A percentile compares a stretch with the other conserved stretches of the same genome.
Conservation (phyloP, 2,797 vertebrate genomes). For the Oryzias dopingdopingensis region DNA sequence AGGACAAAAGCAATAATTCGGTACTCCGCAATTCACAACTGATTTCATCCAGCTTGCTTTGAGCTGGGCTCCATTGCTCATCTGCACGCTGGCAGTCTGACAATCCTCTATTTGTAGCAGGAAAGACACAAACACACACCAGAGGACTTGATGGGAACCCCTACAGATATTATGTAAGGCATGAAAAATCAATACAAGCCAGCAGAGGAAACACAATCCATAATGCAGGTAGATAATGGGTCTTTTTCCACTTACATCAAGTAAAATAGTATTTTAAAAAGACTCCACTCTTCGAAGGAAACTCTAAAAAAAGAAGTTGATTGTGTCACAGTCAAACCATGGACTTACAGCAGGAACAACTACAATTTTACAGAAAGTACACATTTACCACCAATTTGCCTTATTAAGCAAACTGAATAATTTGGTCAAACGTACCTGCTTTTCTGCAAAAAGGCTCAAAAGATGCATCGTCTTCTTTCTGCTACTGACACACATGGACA, state of each 20-base stretch:
- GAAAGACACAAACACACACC: constrained; percentile 35
- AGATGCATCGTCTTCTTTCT: not conserved
- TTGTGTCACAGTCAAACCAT: not conserved
- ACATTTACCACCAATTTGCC: constrained; percentile 4
- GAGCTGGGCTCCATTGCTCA: constrained; percentile 45
- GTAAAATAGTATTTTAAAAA: constrained; percentile 12
- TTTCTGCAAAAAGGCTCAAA: constrained; percentile 18
- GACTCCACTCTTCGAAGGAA: not conserved
- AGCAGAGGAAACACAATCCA: constrained; percentile 9
- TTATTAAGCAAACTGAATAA: constrained; percentile 69
- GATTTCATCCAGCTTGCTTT: constrained; percentile 50
- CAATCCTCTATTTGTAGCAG: constrained; percentile 51
- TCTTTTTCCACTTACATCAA: constrained; percentile 8
- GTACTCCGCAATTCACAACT: constrained; percentile 48
- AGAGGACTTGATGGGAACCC: constrained; percentile 49
- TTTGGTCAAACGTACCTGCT: constrained; percentile 42
- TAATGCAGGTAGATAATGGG: constrained; percentile 15
- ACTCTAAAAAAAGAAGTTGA: not conserved
- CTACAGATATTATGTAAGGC: constrained; percentile 62
- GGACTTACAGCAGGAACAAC: constrained; percentile 58
- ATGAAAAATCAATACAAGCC: constrained; percentile 47
- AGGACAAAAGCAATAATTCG: constrained; percentile 6
- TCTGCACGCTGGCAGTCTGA: constrained; percentile 51
- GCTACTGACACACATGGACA: constrained; percentile 11
- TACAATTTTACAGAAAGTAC: constrained; percentile 61